Evolutionary conservation across 2,113 vertebrate species (phyloP).

Genomic region (Nothobranchius kuhntae): DNA sequence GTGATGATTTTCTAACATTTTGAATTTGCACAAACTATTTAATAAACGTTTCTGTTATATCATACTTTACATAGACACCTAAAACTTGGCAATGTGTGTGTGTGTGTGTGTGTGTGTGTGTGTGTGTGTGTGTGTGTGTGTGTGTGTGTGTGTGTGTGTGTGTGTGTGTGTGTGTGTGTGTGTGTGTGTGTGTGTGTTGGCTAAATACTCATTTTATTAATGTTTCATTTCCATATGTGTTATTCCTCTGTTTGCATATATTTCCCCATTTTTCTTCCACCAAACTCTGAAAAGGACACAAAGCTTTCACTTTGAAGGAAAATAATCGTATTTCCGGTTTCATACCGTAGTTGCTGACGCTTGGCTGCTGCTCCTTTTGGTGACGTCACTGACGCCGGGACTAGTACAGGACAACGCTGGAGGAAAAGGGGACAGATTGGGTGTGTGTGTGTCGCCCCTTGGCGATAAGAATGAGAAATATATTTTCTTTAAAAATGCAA

Average conservation of each 20-base stretch:
- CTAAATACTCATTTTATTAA: neutral
- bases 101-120: too few species aligned
- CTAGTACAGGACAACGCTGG: conserved; percentile 45
- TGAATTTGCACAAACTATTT: too few species aligned
- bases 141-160: too few species aligned
- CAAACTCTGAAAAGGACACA: too few species aligned
- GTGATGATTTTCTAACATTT: too few species aligned
- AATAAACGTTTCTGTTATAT: too few species aligned
- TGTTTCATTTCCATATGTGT: neutral
- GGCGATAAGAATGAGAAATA: conserved; percentile 12
- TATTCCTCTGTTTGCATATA: neutral
- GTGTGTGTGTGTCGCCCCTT: conserved; percentile 31
- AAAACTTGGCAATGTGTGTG: too few species aligned
- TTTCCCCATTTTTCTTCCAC: too few species aligned
- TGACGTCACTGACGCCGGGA: conserved; percentile 74
- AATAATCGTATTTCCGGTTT: neutral
- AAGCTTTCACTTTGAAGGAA: conserved; percentile 22
- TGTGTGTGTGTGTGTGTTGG: too few species aligned
- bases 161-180: too few species aligned
- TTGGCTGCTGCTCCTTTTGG: conserved; percentile 41
- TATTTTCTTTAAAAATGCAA: neutral
- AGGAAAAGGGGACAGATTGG: conserved; percentile 29
- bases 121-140: too few species aligned
- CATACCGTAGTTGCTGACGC: fast-evolving
- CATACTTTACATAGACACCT: too few species aligned